Base-by-base conservation (phyloP, 1,140 invertebrate genomes). In the Acromyrmex charruanus region DNA sequence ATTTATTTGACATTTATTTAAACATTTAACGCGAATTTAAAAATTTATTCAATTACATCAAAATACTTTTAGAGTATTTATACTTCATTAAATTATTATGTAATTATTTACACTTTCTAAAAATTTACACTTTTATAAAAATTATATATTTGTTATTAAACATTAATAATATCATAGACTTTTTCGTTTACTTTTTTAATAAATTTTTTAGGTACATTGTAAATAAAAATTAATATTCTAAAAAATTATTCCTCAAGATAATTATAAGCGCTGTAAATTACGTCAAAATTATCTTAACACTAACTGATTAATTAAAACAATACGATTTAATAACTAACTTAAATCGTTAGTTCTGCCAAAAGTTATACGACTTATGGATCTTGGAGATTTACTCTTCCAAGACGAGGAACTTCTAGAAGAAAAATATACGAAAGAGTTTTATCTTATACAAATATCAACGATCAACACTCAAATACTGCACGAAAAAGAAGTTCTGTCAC, bases 381-480 rank as follows among this genome's bases (percentile, higher is more conserved):
- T 49, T 28, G 3, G 1, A 65, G 6, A 9, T 44, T 82, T 59
- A 71, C 14, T 61, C 12, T 12, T 61, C 14, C 16, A 10, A 31
- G 16, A 21, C 49, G 16, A 44, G 4, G 25, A 75, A 84, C 51
- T 84, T 84, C 9, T n/a, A 31, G 31, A 51, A 74, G 39, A 63
- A 61, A 84, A 63, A 58, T 28, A 31, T 21, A 59, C n/a, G 5
- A 39, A 82, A 39, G 25, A 49, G 25, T 44, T 84, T 84, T 75
- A 84, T 84, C 80, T 84, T 74, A 21, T n/a, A 49, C 58, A 74
- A 84, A 74, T 55, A 82, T 16, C 80, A 44, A 25, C 39, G 53
- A 59, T 82, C 80, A 35, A 84, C 69, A 63, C 74, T 84, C 69
- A 84, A 84, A 84, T 49, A 28, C 35, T 16, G 39, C 4, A 2